Base-by-base conservation (phyloP, 2,113 vertebrate genomes). In the Atractosteus spatula region DNA sequence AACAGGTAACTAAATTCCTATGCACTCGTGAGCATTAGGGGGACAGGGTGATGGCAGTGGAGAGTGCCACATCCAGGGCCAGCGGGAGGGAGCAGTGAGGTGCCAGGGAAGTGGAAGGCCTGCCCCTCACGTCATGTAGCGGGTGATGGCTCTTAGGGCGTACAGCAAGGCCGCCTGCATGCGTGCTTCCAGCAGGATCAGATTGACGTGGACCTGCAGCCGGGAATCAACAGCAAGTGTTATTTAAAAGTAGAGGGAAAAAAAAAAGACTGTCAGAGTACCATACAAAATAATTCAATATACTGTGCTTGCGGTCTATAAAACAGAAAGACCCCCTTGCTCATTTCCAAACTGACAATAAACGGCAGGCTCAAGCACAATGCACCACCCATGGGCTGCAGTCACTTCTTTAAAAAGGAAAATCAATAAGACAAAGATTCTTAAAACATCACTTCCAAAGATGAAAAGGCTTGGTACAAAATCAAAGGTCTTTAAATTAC, bases 101-200 rank as follows among this genome's bases (percentile, higher is more conserved):
- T 62, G n/a, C 7, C 54, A 0, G 70, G 84, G 41, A 10, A 29
- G 47, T 10, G 47, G 47, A 5, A 51, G 47, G 47, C 1, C 5
- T 7, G 5, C 5, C 47, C 47, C 47, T 83, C 82, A 92, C 84
- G 87, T 90, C 87, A 92, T 92, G 82, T 91, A 91, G 71, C 88
- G 85, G 41, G 89, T 92, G 71, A 92, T 91, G 65, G 97, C 96
- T 0, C 97, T 81, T 17, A 99, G 89, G 8, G 94, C 93, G 0
- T 99, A 98, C 2, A 98, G 94, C 70, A 98, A 89, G 14, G 96
- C 95, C 0, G 96, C 97, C 81, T 98, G 96, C 82, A 97, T 90
- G n/a, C 96, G 92, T 0, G 97, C 96, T 84, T 98, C 97, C 84
- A 97, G 90, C 68, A 98, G 83, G 3, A 99, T 92, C 42, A 99